Percentiles rank a stretch among this genome's conserved stretches.
Conservation (phyloP, 2,888 invertebrate species). For the Liopterus haemorrhoidalis region DNA sequence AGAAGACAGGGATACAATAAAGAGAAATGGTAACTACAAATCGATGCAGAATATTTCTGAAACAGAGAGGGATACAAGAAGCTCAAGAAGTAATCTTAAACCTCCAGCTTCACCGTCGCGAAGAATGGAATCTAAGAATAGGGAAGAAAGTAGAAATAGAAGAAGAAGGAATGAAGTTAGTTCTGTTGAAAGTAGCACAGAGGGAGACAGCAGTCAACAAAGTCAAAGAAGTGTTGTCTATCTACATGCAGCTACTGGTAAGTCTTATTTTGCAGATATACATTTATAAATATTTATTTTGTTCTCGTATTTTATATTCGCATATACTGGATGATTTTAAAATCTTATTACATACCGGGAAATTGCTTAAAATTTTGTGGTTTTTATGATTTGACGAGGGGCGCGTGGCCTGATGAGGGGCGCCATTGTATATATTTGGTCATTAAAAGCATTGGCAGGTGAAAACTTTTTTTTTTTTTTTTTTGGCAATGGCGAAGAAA, state of each 20-base stretch:
- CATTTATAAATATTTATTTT: no score
- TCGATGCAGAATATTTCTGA: slow-evolving; percentile 42
- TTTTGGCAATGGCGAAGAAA: no score
- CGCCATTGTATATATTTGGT: no score
- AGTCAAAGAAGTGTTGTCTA: slow-evolving; percentile 80
- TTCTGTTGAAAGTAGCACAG: slow-evolving; percentile 61
- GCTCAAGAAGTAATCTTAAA: slow-evolving; percentile 39
- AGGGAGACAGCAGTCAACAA: slow-evolving; percentile 70
- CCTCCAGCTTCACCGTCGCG: slow-evolving; percentile 44
- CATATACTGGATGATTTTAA: no score
- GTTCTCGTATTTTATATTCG: no score
- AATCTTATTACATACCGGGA: no score
- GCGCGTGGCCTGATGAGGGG: no score
- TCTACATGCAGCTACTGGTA: slow-evolving; percentile 76
- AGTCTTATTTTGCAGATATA: slow-evolving; percentile 23
- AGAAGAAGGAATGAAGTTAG: slow-evolving; percentile 50
- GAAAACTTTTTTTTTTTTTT: no score
- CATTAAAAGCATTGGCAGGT: no score
- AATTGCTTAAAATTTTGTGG: no score
- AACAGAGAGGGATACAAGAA: slow-evolving; percentile 37
- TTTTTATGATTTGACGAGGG: no score
- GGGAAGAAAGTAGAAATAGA: slow-evolving; percentile 28
- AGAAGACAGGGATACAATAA: slow-evolving; percentile 31
- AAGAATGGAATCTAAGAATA: slow-evolving; percentile 38
- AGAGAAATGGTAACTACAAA: slow-evolving; percentile 34